Base-by-base conservation (phyloP, 2,888 invertebrate species). In the Spisula solida region DNA sequence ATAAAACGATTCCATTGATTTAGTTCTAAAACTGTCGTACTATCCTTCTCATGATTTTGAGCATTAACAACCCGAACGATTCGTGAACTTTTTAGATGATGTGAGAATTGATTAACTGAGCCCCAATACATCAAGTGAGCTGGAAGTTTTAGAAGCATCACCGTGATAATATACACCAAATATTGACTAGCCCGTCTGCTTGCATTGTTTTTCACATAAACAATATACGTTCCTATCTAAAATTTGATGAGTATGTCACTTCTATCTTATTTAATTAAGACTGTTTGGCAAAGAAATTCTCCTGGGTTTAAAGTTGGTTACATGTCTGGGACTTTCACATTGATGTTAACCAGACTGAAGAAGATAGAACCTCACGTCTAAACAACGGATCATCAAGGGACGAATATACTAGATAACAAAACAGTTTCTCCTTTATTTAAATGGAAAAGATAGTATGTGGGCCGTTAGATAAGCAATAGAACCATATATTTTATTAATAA, bases 261-360 rank as follows among this genome's bases (percentile, higher is more conserved):
- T 75, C 34, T 75, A 12, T 75, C 31, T 75, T 75, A 75, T 75
- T 75, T 75, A 75, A 75, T 75, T 75, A 75, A 75, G 75, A 75
- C 29, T 31, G 75, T 75, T 75, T 34, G 34, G 75, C 34, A 34
- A 75, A 75, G 16, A 34, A 25, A 75, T 31, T 34, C 75, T 75
- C 75, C 4, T 34, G 75, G 18, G 75, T 34, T 34, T 75, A 18
- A 75, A 75, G 34, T 16, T 16, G 14, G 75, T 75, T 34, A 75
- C 31, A 75, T 16, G n/a, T 75, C 75, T 25, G 31, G 75, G 34
- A 75, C 12, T 75, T 75, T 75, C 31, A 6, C 75, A 75, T 75
- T 75, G 75, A 75, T 75, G 75, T 31, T 75, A 75, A 75, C 16
- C 75, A 75, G 75, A 75, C 75, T 18, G 25, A 1, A 16, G 75